Conservation (phyloP, 2,797 vertebrate species). For the Phaenicophaeus curvirostris region DNA sequence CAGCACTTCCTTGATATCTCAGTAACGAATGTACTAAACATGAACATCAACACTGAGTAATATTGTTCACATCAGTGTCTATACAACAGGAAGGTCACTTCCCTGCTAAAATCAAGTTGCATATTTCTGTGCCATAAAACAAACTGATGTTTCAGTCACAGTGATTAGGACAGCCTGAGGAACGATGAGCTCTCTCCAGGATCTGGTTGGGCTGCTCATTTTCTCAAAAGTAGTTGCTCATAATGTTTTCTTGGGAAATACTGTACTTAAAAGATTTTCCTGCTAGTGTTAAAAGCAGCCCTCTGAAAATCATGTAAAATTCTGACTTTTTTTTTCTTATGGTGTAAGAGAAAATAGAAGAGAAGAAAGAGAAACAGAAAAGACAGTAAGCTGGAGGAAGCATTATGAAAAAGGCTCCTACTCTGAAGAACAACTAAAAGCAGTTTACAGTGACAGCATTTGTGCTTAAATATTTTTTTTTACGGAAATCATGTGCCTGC, state of each 20-base stretch:
- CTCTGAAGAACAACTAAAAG: background rate
- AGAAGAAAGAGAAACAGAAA: background rate
- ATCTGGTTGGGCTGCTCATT: background rate
- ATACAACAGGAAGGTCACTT: background rate
- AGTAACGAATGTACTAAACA: background rate
- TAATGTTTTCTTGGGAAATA: background rate
- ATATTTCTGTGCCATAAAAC: background rate
- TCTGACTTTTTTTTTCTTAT: fast-evolving
- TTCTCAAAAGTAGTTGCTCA: background rate
- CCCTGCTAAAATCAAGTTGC: background rate
- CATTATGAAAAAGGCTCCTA: background rate
- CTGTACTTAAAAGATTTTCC: background rate
- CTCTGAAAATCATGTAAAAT: background rate
- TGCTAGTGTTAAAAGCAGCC: background rate
- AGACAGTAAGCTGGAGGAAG: background rate
- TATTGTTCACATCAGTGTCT: background rate
- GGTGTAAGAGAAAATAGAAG: background rate
- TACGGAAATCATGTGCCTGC: background rate
- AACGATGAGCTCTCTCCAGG: background rate
- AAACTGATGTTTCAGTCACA: background rate
- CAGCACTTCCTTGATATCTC: background rate
- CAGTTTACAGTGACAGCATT: background rate
- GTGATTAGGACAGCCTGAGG: background rate
- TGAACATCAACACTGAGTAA: fast-evolving
- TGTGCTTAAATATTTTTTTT: background rate